Evolutionary conservation across 2,113 vertebrate species (phyloP).

Genomic region (Podocnemis expansa): DNA sequence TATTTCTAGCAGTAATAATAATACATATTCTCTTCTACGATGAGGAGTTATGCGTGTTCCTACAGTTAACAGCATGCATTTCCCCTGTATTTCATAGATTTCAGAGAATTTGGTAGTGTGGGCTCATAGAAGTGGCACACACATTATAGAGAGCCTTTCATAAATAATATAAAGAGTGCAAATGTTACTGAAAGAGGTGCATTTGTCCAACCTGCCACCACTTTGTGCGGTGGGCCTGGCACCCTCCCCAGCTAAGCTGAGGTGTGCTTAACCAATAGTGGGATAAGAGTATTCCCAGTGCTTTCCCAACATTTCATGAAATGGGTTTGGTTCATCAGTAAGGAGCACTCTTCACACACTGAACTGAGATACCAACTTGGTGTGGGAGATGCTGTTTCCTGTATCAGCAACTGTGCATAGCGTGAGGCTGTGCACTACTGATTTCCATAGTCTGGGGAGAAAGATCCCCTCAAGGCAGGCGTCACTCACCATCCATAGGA

Average conservation of each 20-base stretch:
- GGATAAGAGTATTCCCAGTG: not conserved
- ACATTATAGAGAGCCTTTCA: not conserved
- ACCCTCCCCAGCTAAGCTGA: too few species aligned
- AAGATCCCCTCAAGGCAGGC: not conserved
- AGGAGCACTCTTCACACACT: not conserved
- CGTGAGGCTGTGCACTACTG: not conserved
- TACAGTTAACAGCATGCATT: not conserved
- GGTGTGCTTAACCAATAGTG: not conserved
- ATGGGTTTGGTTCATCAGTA: not conserved
- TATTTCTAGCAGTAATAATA: not conserved
- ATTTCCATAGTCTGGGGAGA: not conserved
- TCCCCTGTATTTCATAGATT: not conserved
- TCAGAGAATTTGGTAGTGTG: not conserved
- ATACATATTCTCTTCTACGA: not conserved
- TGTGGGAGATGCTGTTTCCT: not conserved
- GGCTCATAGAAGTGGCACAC: not conserved
- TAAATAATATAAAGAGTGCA: not conserved
- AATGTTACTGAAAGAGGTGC: not conserved
- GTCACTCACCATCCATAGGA: not conserved
- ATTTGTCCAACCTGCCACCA: not conserved
- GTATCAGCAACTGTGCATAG: not conserved
- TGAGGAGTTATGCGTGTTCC: not conserved
- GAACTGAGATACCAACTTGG: not conserved
- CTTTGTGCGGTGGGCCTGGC: not conserved
- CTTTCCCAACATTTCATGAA: not conserved